Conservation (phyloP, 2,113 vertebrate genomes). For the Rynchops niger region DNA sequence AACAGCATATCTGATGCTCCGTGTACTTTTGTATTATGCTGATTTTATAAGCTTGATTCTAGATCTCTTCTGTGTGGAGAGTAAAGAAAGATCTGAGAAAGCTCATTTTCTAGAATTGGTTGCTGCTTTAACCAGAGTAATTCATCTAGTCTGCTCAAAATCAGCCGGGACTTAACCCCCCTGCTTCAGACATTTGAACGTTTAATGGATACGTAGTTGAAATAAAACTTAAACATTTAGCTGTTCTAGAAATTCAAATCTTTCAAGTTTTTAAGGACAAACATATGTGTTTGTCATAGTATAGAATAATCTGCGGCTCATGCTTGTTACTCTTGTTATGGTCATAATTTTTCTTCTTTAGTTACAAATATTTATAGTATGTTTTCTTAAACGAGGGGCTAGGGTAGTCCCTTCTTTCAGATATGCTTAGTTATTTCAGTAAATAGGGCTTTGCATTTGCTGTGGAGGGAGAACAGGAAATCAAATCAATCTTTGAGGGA, state of each 20-base stretch:
- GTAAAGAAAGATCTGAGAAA: background rate
- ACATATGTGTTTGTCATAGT: background rate
- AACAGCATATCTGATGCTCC: background rate
- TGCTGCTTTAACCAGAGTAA: background rate
- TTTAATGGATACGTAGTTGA: background rate
- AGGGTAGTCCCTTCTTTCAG: background rate
- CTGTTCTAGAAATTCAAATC: background rate
- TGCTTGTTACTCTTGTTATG: background rate
- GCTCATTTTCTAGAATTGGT: background rate
- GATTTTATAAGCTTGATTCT: background rate
- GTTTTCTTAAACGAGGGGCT: background rate
- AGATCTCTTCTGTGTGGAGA: fast-evolving
- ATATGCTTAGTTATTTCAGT: background rate
- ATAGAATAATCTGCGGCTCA: background rate
- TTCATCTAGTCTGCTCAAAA: background rate
- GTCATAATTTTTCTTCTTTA: background rate
- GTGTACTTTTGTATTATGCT: background rate
- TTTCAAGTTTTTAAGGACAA: background rate
- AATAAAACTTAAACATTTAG: background rate
- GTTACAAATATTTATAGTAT: background rate
- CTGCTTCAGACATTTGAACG: background rate
- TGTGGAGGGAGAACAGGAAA: background rate
- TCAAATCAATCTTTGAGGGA: background rate
- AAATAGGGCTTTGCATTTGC: background rate
- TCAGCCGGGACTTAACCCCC: background rate